Evolutionary conservation across 1,140 invertebrate genomes (phyloP).

Genomic region (Diprion similis): DNA sequence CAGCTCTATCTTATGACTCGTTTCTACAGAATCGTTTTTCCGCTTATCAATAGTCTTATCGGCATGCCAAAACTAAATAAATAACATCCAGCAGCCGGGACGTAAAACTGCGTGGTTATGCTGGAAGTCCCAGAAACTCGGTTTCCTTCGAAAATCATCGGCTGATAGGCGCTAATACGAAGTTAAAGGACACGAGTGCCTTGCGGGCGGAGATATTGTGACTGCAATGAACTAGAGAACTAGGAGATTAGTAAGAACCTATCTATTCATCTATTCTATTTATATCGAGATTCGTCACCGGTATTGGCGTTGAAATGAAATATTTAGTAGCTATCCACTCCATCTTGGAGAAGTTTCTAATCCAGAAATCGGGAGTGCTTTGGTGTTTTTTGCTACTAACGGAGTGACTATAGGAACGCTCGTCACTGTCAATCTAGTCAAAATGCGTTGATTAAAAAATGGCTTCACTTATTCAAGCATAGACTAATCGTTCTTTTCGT

Average conservation of each 20-base stretch:
- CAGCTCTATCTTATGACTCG: too few relatives aligned
- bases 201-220: not conserved
- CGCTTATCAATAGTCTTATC: not conserved
- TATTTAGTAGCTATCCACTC: slow-evolving; percentile 70
- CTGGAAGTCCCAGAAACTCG: not conserved
- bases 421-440: slow-evolving; percentile 38
- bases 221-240: not conserved
- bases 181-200: not conserved
- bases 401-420: slow-evolving; percentile 68
- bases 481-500: too few relatives aligned
- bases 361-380: slow-evolving; percentile 69
- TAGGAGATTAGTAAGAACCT: not conserved
- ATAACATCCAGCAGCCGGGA: not conserved
- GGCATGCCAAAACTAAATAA: not conserved
- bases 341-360: slow-evolving; percentile 72
- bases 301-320: slow-evolving; percentile 69
- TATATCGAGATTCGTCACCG: slow-evolving; percentile 64
- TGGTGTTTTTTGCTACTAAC: slow-evolving; percentile 65
- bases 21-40: not conserved
- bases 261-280: slow-evolving; percentile 29
- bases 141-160: not conserved
- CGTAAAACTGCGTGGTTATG: too few relatives aligned
- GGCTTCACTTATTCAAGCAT: too few relatives aligned
- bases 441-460: too few relatives aligned
- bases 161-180: not conserved